These are phyloP conservation scores for Aphaenogaster ashmeadi DNA, from an alignment of 1,140 invertebrate genomes.

Conservation along the genomic window DNA sequence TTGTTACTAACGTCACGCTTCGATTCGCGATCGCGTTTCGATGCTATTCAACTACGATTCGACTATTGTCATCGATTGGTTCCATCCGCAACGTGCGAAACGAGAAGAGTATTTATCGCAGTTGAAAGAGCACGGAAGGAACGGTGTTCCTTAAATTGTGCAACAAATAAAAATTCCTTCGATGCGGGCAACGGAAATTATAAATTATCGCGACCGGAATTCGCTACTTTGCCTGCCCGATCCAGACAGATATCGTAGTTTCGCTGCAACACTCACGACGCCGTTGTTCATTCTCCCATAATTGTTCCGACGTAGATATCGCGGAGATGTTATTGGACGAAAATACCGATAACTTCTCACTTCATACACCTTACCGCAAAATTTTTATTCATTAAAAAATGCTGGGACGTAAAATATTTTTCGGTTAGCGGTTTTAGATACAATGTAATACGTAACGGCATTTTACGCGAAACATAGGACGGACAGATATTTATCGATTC, in stretches of 20 bases:
- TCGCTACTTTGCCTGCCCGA: conserved; percentile 35
- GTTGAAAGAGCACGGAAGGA: background rate
- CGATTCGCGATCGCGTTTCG: conserved; percentile 56
- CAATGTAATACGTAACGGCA: background rate
- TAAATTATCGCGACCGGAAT: conserved; percentile 43
- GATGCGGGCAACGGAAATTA: conserved; percentile 42
- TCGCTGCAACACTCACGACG: background rate
- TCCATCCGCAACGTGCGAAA: background rate
- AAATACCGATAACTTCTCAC: conserved; percentile 34
- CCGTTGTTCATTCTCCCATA: conserved; percentile 37
- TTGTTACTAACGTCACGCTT: conserved; percentile 72
- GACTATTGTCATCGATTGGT: conserved; percentile 22
- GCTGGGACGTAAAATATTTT: conserved; percentile 19
- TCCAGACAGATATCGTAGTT: conserved; percentile 39
- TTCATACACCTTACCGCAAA: background rate
- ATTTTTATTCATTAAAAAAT: conserved; percentile 34
- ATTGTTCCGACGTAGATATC: conserved; percentile 29
- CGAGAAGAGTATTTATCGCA: background rate
- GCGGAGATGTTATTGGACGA: conserved; percentile 28
- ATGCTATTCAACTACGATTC: conserved; percentile 1
- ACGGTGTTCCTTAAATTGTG: background rate
- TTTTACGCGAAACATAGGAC: background rate
- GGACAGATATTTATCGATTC: background rate
- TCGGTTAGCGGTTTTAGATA: conserved; percentile 12
- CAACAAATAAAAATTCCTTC: conserved; percentile 21